These are phyloP conservation scores for Chlamydotis undulata DNA, from an alignment of 2,113 vertebrate genomes.

Conservation along the genomic window DNA sequence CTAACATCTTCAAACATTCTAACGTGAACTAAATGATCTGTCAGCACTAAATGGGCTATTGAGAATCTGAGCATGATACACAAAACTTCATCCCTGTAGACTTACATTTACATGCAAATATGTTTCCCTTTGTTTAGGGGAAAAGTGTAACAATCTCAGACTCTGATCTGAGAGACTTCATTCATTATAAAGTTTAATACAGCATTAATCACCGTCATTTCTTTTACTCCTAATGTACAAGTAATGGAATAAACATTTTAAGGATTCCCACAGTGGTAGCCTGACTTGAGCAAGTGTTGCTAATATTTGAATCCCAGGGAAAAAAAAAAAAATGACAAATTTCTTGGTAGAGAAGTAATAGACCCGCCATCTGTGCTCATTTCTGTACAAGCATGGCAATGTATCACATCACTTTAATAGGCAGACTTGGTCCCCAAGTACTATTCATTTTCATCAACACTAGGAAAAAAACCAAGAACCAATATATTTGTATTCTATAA, in stretches of 20 bases:
- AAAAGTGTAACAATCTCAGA: slow-evolving; percentile 17
- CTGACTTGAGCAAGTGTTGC: slow-evolving; percentile 48
- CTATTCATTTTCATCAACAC: slow-evolving; percentile 64
- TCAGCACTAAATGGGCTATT: slow-evolving; percentile 2
- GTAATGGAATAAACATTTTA: slow-evolving; percentile 50
- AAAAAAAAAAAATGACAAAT: slow-evolving; percentile 49
- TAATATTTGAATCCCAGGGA: slow-evolving; percentile 30
- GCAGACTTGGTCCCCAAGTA: slow-evolving; percentile 51
- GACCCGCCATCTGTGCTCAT: slow-evolving; percentile 76
- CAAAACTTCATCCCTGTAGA: slow-evolving; percentile 10
- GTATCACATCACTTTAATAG: slow-evolving; percentile 59
- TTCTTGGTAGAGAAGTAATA: slow-evolving; percentile 76
- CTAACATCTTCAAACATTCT: slow-evolving; percentile 5
- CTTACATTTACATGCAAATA: slow-evolving; percentile 46
- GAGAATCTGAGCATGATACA: background rate
- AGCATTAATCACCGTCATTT: slow-evolving; percentile 50
- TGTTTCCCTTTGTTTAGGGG: background rate
- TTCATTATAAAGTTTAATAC: slow-evolving; percentile 61
- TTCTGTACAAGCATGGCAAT: slow-evolving; percentile 67
- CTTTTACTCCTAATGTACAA: slow-evolving; percentile 23
- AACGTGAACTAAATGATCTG: slow-evolving; percentile 24
- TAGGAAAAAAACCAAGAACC: background rate
- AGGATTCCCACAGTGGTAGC: slow-evolving; percentile 36
- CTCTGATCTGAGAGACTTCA: slow-evolving; percentile 12
- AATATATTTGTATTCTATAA: slow-evolving; percentile 55